A percentile compares a stretch with the other conserved stretches of the same genome.
Evolutionary conservation across 1,140 invertebrate species (phyloP).

Genomic region (Leguminivora glycinivorella): DNA sequence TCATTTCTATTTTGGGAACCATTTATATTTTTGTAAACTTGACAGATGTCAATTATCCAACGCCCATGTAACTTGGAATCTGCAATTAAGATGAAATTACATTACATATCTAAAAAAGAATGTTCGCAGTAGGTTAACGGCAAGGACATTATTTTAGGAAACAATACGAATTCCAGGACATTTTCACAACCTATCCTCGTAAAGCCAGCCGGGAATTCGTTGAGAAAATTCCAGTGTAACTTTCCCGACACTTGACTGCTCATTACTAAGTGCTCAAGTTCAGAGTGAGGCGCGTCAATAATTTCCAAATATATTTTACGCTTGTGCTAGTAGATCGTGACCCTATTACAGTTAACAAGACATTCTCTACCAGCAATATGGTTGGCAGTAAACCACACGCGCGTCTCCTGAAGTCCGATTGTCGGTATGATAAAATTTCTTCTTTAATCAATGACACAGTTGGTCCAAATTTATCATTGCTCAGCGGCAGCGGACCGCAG

Average conservation of each 20-base stretch:
- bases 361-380: background rate
- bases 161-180: conserved; percentile 4
- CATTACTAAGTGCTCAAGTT: conserved; percentile 4
- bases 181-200: conserved; percentile 11
- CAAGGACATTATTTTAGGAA: background rate
- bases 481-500: conserved; percentile 35
- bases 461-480: conserved; percentile 39
- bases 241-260: conserved; percentile 19
- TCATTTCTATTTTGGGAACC: background rate
- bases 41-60: too few relatives aligned
- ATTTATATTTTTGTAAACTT: too few relatives aligned
- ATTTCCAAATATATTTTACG: conserved; percentile 6
- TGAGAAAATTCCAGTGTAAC: conserved; percentile 6
- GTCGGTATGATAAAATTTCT: conserved; percentile 25
- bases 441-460: conserved; percentile 38
- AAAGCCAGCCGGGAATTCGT: background rate
- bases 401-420: background rate
- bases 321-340: background rate
- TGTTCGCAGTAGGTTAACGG: background rate
- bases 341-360: background rate
- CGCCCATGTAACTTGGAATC: too few relatives aligned
- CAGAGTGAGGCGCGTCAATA: background rate
- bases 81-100: too few relatives aligned
- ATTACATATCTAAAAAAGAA: too few relatives aligned
- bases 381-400: conserved; percentile 10